Conservation (phyloP, 2,888 invertebrate species). For the Melanostoma mellinum region DNA sequence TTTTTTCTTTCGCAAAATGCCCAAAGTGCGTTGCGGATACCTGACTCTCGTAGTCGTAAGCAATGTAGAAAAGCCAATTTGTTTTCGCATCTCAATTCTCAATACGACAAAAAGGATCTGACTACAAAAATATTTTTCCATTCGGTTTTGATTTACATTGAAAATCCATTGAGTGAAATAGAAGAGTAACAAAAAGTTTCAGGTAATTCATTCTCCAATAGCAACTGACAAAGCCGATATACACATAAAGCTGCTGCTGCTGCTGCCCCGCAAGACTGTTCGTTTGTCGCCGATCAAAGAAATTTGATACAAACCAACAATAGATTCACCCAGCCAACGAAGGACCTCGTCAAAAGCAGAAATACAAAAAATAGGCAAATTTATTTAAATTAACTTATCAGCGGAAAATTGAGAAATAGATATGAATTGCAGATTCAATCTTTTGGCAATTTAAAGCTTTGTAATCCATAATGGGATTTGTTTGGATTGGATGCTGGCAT, state of each 20-base stretch:
- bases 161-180: not conserved
- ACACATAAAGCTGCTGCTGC: conserved; percentile 5
- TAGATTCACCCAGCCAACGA: conserved; percentile 10
- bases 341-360: conserved; percentile 25
- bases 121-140: not conserved
- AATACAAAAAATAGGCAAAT: conserved; percentile 51
- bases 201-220: not conserved
- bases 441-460: conserved; percentile 72
- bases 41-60: conserved; percentile 25
- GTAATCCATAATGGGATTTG: conserved; percentile 72
- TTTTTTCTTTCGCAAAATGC: not conserved
- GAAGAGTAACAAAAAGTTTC: conserved; percentile 11
- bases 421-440: conserved; percentile 73
- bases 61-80: conserved; percentile 53
- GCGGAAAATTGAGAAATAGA: conserved; percentile 72
- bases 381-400: conserved; percentile 73
- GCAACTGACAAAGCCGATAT: not conserved
- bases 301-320: conserved; percentile 22
- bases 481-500: conserved; percentile 38
- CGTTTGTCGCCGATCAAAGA: conserved; percentile 18
- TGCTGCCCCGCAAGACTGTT: not conserved
- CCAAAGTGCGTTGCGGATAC: conserved; percentile 10
- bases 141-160: not conserved
- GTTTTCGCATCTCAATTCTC: conserved; percentile 41
- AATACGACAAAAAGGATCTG: not conserved